Evolutionary conservation across 2,113 vertebrate species (phyloP).

Genomic region (Rafetus swinhoei): DNA sequence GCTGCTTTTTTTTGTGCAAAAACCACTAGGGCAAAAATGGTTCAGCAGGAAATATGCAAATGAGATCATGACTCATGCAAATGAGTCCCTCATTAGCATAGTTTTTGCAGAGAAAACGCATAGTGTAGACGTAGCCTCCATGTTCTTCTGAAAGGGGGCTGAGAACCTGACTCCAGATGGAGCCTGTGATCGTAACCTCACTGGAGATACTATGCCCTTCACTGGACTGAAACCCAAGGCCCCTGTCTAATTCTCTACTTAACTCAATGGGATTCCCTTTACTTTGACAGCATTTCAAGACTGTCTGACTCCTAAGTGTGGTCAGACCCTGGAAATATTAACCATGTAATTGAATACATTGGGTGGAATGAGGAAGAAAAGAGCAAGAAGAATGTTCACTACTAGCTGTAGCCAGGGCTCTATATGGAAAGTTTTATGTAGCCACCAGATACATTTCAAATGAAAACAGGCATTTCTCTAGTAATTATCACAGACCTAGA

Average conservation of each 20-base stretch:
- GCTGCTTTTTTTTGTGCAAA: too few relatives aligned
- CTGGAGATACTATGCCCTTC: not conserved
- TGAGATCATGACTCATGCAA: too few relatives aligned
- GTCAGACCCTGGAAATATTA: not conserved
- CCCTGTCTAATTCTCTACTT: not conserved
- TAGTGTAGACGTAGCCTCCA: too few relatives aligned
- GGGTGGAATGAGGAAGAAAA: rapidly evolving
- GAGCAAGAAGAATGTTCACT: not conserved
- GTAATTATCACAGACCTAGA: not conserved
- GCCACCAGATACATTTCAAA: not conserved
- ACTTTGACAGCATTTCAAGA: not conserved
- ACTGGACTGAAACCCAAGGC: not conserved
- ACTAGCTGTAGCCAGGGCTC: not conserved
- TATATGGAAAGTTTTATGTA: not conserved
- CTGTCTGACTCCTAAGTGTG: not conserved
- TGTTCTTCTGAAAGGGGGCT: too few relatives aligned
- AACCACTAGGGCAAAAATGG: too few relatives aligned
- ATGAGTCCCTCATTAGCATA: too few relatives aligned
- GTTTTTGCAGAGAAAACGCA: too few relatives aligned
- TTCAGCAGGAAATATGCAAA: too few relatives aligned
- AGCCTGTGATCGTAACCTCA: not conserved
- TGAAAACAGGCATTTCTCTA: not conserved
- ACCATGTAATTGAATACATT: not conserved
- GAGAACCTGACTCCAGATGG: not conserved
- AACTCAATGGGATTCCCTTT: not conserved